phyloP scores from a whole-genome alignment of 2,888 invertebrate genomes.

The Keiferia lycopersicella region DNA sequence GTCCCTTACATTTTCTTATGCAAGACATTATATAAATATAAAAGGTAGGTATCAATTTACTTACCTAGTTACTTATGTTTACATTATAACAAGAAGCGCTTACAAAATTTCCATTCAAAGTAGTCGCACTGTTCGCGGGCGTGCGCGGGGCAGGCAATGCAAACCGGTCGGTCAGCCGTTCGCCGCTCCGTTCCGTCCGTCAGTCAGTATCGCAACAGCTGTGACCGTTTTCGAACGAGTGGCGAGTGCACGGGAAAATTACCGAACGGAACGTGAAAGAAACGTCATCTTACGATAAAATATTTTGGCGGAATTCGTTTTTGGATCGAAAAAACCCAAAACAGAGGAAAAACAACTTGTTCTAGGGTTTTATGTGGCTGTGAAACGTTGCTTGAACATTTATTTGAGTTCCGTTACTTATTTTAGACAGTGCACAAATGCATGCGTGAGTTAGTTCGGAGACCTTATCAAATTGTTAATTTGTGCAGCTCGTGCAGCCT shows the following conservation, averaged over 20 bases:
- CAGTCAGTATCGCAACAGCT: constrained; percentile 68
- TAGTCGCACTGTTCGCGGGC: constrained; percentile 29
- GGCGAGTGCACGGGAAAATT: constrained; percentile 38
- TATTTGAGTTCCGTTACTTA: constrained; percentile 26
- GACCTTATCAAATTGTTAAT: constrained; percentile 32
- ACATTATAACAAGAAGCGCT: neutral
- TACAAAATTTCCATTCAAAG: constrained; percentile 45
- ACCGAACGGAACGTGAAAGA: constrained; percentile 50
- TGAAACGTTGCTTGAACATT: constrained; percentile 25
- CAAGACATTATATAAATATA: no score
- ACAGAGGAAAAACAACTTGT: neutral
- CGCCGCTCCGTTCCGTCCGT: constrained; percentile 35
- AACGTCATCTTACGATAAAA: constrained; percentile 54
- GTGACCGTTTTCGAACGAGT: constrained; percentile 62
- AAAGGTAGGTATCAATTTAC: no score
- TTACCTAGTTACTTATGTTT: no score
- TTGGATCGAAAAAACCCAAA: neutral
- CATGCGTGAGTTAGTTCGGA: constrained; percentile 27
- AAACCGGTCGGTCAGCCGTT: constrained; percentile 40
- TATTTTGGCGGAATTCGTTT: constrained; percentile 37
- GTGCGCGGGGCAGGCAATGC: constrained; percentile 35
- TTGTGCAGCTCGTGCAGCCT: constrained; percentile 24
- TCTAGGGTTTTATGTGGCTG: constrained; percentile 25
- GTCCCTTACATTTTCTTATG: no score
- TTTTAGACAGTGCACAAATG: constrained; percentile 13